These are phyloP conservation scores for Pelodiscus sinensis DNA, from an alignment of 2,113 vertebrate species.

Conservation along the genomic window DNA sequence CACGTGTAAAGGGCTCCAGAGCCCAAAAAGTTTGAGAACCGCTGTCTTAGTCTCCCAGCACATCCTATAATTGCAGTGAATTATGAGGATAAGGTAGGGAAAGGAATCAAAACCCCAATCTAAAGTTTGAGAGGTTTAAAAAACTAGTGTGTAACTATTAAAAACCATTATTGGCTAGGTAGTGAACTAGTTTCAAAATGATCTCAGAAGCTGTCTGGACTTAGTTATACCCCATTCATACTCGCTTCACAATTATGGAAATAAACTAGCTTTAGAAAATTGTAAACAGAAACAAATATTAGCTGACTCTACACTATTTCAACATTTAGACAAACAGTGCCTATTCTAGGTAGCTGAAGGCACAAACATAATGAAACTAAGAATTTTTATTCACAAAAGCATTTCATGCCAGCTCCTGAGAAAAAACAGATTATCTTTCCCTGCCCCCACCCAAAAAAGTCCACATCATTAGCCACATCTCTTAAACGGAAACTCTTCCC, in stretches of 20 bases:
- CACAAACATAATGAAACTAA: background rate
- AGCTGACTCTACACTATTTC: too few relatives aligned
- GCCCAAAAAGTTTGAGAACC: too few relatives aligned
- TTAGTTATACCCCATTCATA: rapidly evolving
- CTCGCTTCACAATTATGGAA: rapidly evolving
- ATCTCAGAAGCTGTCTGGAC: background rate
- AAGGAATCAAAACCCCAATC: background rate
- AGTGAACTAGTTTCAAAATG: background rate
- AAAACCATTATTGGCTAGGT: rapidly evolving
- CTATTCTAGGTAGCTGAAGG: background rate
- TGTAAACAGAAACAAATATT: too few relatives aligned
- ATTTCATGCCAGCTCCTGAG: background rate
- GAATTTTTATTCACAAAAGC: background rate
- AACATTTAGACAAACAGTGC: background rate
- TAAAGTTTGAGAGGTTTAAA: background rate
- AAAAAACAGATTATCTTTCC: background rate
- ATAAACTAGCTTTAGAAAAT: background rate
- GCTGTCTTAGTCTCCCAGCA: background rate
- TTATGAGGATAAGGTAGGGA: background rate
- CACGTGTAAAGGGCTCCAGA: too few relatives aligned
- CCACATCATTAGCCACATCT: background rate
- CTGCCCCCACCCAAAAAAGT: background rate
- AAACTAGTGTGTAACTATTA: background rate
- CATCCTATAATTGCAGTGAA: background rate
- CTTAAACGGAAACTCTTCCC: background rate